Base-by-base conservation (phyloP, 1,140 invertebrate genomes). In the Drosophila asahinai region DNA sequence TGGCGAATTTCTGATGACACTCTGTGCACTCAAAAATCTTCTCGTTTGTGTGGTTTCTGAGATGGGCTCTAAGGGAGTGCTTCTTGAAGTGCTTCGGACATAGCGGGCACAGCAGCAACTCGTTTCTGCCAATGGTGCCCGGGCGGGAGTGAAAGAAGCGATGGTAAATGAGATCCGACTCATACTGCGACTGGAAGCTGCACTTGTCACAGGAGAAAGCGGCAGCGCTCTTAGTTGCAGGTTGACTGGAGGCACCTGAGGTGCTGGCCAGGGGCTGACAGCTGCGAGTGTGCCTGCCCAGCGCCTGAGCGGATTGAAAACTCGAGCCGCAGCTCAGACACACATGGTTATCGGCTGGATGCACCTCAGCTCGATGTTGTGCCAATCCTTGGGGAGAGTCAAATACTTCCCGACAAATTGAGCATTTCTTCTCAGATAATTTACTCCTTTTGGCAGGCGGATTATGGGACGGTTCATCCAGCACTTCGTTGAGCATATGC, bases 11-110 rank as follows among this genome's bases (percentile, higher is more conserved):
- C 1, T 93, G 87, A 0, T 82, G 83, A 83, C 96, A 97, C 27
- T 77, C 38, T 6, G 52, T 22, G 70, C 96, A 97, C 19, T 94
- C 86, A 73, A 95, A 97, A 0, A 97, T 96, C 73, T 96, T 96
- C 86, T 98, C 97, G 19, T 96, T 95, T 0, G 96, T 97, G 82
- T 97, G 97, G 33, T 94, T 94, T 25, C 95, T 94, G 45, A 97
- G 93, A 87, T 97, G 97, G 33, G 95, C 94, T 2, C 95, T 93
- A 14, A 97, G 93, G 0, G 96, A 95, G 1, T 94, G 92, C 83
- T 96, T 97, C 14, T 93, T 94, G 73, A 97, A 96, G 17, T 94
- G 94, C 67, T 96, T 96, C 0, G 95, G 93, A 71, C 97, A 97
- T 2, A 95, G 73, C 0, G 95, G 95, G 77, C 96, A 97, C 2